Evolutionary conservation across 2,888 invertebrate genomes (phyloP), one percentile per base, ranked within the genome.

Genomic region (Mylabris sibirica): DNA sequence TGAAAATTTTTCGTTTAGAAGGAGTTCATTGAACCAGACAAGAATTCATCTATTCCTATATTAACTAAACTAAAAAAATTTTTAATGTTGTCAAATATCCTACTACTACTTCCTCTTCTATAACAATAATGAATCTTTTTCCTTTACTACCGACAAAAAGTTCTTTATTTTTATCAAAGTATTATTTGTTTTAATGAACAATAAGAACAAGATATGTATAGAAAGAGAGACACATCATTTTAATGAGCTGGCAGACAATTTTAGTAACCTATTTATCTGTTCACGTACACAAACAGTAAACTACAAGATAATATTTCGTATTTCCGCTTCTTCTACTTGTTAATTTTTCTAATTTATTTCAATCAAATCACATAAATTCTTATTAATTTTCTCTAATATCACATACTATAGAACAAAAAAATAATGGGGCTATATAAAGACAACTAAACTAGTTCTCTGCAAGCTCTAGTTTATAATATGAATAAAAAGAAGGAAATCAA

Each of bases 31-130:
- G 53, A 53, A 53, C 53, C 22, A 53, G 22, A 53, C 53, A 53
- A 53, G 53, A 53, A 53, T 53, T 53, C 53, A 53, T 53, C 53
- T 53, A 53, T 53, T 53, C 53, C 53, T 53, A 53, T 53, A 53
- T 22, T 53, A 53, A 53, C 12, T 22, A 53, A 53, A 53, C 53
- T 22, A 1, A 8, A 11, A 35, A 41, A 49, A 22, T 30, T 30
- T 30, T 30, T 30, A 30, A 30, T 8, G 30, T 6, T 49, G 49
- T 49, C 20, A 49, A 20, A 49, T 17, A 5, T 20, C 20, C 49
- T 6, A 49, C 49, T 49, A 17, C 49, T 17, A 20, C 38, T 8
- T 30, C 8, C 30, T 30, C 30, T 30, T 30, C 30, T 30, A 6
- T 6, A 6, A 30, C 30, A 30, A 30, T 30, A 8, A 30, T 30